Evolutionary conservation across 2,113 vertebrate species (phyloP), one percentile per base, ranked within the genome.

Genomic region (Chloropsis cyanopogon): DNA sequence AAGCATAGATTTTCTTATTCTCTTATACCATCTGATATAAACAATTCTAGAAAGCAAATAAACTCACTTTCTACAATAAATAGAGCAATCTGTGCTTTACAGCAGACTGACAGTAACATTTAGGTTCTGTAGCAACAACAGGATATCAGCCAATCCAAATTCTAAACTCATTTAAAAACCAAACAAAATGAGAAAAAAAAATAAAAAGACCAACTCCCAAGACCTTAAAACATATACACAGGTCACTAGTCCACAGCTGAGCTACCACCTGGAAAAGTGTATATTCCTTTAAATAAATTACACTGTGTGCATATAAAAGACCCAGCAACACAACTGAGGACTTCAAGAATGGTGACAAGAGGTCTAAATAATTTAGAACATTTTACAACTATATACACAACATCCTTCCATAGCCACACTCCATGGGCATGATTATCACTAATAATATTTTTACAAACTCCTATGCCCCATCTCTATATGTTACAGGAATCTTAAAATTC

Each of bases 11-110:
- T 98, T 97, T 98, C 90, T 94, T 98, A 97, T 98, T 98, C 97
- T 98, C 98, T 98, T 98, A 98, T 98, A 97, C 98, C 98, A 98
- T 98, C 97, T 98, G 97, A 98, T 98, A 98, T 98, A 98, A 99
- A 99, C 98, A 97, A 97, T 96, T 98, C 98, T 98, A 98, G 98
- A 98, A 98, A 98, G 98, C 97, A 98, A 98, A 98, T 98, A 98
- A 98, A 98, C 96, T 98, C 97, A 98, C 97, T 98, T 98, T 98
- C 95, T 97, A 98, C 98, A 99, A 99, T 99, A 99, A 99, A 99
- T 99, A 99, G 97, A 98, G 97, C 97, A 92, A 97, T 98, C 87
- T 98, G 98, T 98, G 98, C 98, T 97, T 97, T 96, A 98, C 97
- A 98, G 97, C 97, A 98, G 98, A 98, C 96, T 97, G 96, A 97